Evolutionary conservation across 2,888 invertebrate species (phyloP).

Genomic region (Glyphotaelius pellucidus): DNA sequence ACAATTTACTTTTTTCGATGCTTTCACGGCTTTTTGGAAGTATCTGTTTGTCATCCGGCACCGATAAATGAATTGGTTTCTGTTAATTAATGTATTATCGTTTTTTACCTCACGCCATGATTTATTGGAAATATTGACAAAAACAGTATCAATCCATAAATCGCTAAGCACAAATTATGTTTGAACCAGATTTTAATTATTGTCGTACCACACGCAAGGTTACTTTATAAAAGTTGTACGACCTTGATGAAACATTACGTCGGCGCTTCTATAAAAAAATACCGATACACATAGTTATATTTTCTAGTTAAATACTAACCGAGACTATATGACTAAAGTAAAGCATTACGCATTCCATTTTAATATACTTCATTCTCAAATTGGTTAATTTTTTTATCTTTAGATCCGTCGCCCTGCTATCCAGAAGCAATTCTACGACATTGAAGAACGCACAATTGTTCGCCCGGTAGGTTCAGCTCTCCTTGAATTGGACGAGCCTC

Average conservation of each 20-base stretch:
- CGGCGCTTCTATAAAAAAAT: background rate
- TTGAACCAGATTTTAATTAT: background rate
- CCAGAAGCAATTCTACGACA: slow-evolving; percentile 81
- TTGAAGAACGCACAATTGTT: slow-evolving; percentile 79
- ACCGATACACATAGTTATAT: background rate
- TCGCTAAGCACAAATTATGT: background rate
- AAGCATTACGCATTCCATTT: background rate
- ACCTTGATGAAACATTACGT: slow-evolving; percentile 28
- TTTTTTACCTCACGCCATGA: background rate
- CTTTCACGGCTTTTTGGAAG: too few relatives aligned
- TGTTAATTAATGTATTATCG: background rate
- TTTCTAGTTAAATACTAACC: background rate
- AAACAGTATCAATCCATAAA: background rate
- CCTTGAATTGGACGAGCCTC: slow-evolving; percentile 79
- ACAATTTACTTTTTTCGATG: background rate
- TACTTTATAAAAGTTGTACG: slow-evolving; percentile 47
- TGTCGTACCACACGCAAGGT: background rate
- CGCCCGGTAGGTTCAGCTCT: slow-evolving; percentile 80
- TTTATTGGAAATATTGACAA: background rate
- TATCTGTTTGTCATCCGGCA: background rate
- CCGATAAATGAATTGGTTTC: background rate
- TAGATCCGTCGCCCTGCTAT: slow-evolving; percentile 79
- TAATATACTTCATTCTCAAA: background rate
- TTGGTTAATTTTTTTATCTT: background rate
- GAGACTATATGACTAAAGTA: background rate